Percentiles rank a stretch among this genome's conserved stretches.
Evolutionary conservation across 2,113 vertebrate genomes (phyloP).

Genomic region (Cyprinus carpio): DNA sequence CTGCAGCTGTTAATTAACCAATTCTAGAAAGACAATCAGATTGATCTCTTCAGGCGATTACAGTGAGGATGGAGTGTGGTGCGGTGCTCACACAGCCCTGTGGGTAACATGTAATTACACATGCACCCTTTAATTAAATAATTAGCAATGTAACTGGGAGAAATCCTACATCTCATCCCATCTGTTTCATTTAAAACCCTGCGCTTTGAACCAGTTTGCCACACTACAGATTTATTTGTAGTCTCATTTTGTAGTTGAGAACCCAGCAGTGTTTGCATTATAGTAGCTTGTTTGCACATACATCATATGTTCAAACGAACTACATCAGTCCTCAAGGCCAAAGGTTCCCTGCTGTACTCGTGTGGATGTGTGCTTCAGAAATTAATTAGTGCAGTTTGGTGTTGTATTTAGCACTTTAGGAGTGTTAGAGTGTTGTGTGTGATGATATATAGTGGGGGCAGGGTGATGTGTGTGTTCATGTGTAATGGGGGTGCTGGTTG

Average conservation of each 20-base stretch:
- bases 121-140: slow-evolving; percentile 31
- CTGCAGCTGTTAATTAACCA: slow-evolving; percentile 27
- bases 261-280: not conserved
- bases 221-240: not conserved
- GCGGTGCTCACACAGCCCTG: not conserved
- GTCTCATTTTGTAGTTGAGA: not conserved
- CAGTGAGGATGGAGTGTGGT: not conserved
- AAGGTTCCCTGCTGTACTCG: not conserved
- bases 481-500: not conserved
- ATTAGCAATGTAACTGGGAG: not conserved
- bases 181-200: not conserved
- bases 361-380: not conserved
- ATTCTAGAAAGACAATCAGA: not conserved
- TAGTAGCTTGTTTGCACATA: not conserved
- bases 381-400: not conserved
- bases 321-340: slow-evolving; percentile 10
- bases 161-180: not conserved
- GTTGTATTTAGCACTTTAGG: not conserved
- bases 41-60: slow-evolving; percentile 17
- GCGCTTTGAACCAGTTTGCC: not conserved
- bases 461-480: not conserved
- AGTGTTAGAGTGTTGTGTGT: not conserved
- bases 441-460: not conserved
- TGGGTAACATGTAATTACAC: slow-evolving; percentile 15
- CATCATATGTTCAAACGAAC: not conserved